Evolutionary conservation across 2,888 invertebrate genomes (phyloP).

Genomic region (Ceraclea dissimilis): DNA sequence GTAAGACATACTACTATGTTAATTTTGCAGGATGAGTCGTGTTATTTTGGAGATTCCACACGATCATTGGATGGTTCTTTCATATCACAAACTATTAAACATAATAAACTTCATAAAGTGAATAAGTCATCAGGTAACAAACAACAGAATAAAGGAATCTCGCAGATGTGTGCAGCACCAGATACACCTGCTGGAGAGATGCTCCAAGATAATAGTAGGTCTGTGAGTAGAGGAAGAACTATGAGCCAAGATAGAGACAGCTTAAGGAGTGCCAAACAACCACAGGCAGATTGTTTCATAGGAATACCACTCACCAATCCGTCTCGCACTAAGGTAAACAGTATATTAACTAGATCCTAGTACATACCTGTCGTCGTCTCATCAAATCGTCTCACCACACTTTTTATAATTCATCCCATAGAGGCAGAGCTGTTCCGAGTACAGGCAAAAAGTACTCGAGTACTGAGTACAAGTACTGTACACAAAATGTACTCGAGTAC

Average conservation of each 20-base stretch:
- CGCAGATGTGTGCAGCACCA: not conserved
- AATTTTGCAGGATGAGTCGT: constrained; percentile 9
- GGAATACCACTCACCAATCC: not conserved
- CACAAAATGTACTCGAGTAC: no score
- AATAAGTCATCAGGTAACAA: constrained; percentile 11
- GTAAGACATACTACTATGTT: no score
- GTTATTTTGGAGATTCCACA: constrained; percentile 18
- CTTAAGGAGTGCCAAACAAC: not conserved
- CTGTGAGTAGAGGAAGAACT: not conserved
- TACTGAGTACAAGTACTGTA: no score
- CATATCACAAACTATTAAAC: constrained; percentile 16
- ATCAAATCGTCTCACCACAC: no score
- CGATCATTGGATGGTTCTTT: constrained; percentile 19
- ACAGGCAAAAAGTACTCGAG: no score
- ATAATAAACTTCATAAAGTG: constrained; percentile 8
- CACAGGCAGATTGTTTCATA: not conserved
- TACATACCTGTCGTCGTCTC: no score
- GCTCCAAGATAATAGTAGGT: not conserved
- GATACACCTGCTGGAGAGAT: not conserved
- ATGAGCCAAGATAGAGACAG: not conserved
- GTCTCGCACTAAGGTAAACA: not conserved
- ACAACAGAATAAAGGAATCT: constrained; percentile 14
- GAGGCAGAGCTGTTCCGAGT: no score
- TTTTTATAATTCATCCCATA: no score
- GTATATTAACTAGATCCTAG: no score